Conservation (phyloP, 2,888 invertebrate genomes). For the Balanococcus diminutus region DNA sequence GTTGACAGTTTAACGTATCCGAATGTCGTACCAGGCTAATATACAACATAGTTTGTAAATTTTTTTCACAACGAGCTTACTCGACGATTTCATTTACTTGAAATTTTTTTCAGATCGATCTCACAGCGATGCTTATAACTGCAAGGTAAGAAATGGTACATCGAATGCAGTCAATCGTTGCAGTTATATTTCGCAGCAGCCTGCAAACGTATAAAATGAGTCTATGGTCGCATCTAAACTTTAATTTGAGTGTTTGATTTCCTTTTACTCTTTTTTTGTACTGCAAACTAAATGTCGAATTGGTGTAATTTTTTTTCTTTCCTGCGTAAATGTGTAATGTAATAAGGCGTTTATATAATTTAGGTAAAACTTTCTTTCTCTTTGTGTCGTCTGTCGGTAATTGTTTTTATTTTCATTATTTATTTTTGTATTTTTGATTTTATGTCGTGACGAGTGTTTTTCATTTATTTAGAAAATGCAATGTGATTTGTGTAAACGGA, state of each 20-base stretch:
- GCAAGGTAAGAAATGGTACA: conserved; percentile 56
- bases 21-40: neutral
- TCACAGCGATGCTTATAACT: conserved; percentile 65
- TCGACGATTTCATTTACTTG: neutral
- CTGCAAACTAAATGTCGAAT: neutral
- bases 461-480: neutral
- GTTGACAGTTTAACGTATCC: neutral
- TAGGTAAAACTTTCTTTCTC: neutral
- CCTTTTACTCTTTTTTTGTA: neutral
- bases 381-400: neutral
- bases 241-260: neutral
- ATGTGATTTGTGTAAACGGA: neutral
- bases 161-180: conserved; percentile 44
- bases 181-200: conserved; percentile 43
- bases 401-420: neutral
- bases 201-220: conserved; percentile 18
- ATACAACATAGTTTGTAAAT: neutral
- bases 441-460: neutral
- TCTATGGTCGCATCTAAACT: neutral
- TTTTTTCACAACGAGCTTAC: neutral
- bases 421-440: neutral
- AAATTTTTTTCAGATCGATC: conserved; percentile 64
- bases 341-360: neutral
- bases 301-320: neutral
- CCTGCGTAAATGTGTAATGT: conserved; percentile 10